phyloP scores from a whole-genome alignment of 1,140 invertebrate species.

The Aphelinus certus region DNA sequence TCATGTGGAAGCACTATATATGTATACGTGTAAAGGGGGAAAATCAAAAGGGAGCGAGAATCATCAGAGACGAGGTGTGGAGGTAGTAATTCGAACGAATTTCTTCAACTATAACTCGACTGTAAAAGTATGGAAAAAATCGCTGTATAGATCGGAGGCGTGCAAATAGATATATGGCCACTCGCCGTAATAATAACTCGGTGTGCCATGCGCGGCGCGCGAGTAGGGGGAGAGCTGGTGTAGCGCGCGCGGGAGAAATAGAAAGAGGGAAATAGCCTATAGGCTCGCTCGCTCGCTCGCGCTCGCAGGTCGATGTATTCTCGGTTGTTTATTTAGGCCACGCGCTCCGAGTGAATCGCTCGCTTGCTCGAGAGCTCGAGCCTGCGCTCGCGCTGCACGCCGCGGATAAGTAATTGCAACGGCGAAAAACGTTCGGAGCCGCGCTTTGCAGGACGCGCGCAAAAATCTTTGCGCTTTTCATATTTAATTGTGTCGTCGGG shows the following conservation, averaged over 20 bases:
- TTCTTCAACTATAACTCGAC: neutral
- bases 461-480: no score
- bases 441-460: no score
- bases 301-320: slow-evolving; percentile 64
- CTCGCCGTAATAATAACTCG: no score
- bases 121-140: neutral
- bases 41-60: no score
- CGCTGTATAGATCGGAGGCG: no score
- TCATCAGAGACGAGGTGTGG: no score
- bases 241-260: slow-evolving; percentile 22
- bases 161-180: no score
- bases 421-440: neutral
- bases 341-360: slow-evolving; percentile 59
- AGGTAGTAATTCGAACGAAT: neutral
- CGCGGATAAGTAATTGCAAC: slow-evolving; percentile 14
- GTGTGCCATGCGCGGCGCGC: no score
- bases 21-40: no score
- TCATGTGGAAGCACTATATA: no score
- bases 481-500: neutral
- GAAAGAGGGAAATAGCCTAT: slow-evolving; percentile 30
- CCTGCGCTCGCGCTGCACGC: neutral
- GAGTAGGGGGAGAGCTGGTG: neutral
- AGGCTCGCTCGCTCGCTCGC: neutral
- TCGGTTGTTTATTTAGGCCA: slow-evolving; percentile 68
- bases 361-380: slow-evolving; percentile 41